Evolutionary conservation across 1,140 invertebrate genomes (phyloP).

Genomic region (Hyles euphorbiae): DNA sequence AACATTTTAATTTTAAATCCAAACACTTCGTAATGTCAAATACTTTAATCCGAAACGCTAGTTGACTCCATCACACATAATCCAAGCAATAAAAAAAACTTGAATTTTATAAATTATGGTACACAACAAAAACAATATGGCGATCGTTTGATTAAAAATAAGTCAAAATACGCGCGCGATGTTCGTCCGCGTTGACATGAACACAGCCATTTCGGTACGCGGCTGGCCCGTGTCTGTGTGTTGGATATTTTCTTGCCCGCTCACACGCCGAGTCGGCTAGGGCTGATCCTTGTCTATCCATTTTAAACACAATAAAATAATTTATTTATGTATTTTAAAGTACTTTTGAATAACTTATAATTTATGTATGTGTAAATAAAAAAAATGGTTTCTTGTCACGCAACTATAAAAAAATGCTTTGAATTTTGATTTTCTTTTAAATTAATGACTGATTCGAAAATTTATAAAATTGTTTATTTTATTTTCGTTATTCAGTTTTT

Average conservation of each 20-base stretch:
- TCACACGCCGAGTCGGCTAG: slow-evolving; percentile 48
- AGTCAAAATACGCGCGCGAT: slow-evolving; percentile 46
- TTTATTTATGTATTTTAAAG: not conserved
- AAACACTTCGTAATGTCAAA: slow-evolving; percentile 1
- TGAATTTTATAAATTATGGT: slow-evolving; percentile 30
- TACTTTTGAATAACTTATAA: no score
- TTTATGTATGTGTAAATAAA: no score
- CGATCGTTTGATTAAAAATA: slow-evolving; percentile 54
- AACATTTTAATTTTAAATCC: not conserved
- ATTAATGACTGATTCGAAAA: no score
- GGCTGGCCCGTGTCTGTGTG: slow-evolving; percentile 56
- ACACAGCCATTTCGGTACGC: slow-evolving; percentile 48
- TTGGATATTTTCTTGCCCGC: slow-evolving; percentile 53
- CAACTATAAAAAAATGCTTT: no score
- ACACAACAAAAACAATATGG: slow-evolving; percentile 65
- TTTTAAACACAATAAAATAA: not conserved
- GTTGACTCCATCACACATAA: not conserved
- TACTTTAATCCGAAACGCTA: not conserved
- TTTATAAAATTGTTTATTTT: no score
- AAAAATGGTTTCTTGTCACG: no score
- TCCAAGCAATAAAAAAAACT: not conserved
- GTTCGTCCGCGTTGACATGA: slow-evolving; percentile 26
- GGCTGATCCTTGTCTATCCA: slow-evolving; percentile 27
- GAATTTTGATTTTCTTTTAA: no score
- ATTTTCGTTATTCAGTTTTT: no score